Evolutionary conservation across 1,140 invertebrate species (phyloP).

Genomic region (Steinernema feltiae): DNA sequence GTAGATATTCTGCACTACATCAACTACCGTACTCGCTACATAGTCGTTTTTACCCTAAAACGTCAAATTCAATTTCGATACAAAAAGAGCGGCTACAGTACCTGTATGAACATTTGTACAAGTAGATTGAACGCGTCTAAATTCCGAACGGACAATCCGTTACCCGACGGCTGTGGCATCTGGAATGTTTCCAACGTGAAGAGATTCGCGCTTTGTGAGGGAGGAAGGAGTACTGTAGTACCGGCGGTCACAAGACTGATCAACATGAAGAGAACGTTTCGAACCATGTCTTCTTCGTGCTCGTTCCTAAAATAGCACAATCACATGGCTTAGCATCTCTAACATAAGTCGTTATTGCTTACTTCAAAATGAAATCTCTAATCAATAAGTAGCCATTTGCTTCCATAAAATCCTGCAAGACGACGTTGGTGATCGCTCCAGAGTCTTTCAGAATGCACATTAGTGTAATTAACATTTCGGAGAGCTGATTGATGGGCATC

Average conservation of each 20-base stretch:
- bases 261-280: constrained; percentile 44
- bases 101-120: constrained; percentile 44
- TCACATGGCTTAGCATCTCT: constrained; percentile 3
- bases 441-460: constrained; percentile 97
- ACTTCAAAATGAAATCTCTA: constrained; percentile 87
- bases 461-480: constrained; percentile 95
- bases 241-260: constrained; percentile 46
- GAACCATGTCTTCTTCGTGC: constrained; percentile 35
- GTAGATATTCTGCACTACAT: constrained; percentile 90
- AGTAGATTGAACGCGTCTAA: constrained; percentile 51
- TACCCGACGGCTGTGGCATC: constrained; percentile 39
- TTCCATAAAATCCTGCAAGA: constrained; percentile 88
- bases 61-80: background rate
- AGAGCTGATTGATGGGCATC: constrained; percentile 78
- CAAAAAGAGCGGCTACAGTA: background rate
- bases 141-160: constrained; percentile 41
- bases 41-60: constrained; percentile 39
- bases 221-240: constrained; percentile 38
- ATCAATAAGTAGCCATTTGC: constrained; percentile 90
- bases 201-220: constrained; percentile 31
- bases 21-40: constrained; percentile 78
- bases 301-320: constrained; percentile 26
- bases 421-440: constrained; percentile 85
- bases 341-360: constrained; percentile 56
- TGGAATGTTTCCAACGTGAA: constrained; percentile 47